Evolutionary conservation across 2,797 vertebrate species (phyloP), one percentile per base, ranked within the genome.

Genomic region (Rallus crepitans): DNA sequence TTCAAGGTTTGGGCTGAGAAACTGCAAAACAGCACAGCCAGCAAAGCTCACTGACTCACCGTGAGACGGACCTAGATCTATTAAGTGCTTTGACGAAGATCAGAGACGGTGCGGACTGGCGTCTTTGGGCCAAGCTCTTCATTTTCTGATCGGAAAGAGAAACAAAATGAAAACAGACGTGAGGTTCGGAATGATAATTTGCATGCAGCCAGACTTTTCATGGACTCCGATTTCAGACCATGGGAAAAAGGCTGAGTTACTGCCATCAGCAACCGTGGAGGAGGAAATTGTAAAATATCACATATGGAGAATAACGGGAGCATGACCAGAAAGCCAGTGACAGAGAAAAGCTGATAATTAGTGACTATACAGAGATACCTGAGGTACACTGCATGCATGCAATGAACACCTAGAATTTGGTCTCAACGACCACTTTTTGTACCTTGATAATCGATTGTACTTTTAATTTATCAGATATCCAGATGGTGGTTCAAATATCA

Each of bases 61-160:
- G 99, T 96, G 98, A 99, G 24, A 98, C 98, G 2, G 99, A 98
- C 95, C 98, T 98, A 16, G 99, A 98, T 86, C 99, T 98, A 94
- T 98, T 99, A 84, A 99, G 98, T 37, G 99, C 99, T 98, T 99
- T 99, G 97, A 99, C 99, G 97, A 99, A 98, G 97, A 99, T 98
- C 94, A 99, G 97, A 20, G 99, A 99, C 3, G 99, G 99, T 82
- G 99, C 99, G 7, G 99, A 99, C 97, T 99, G 99, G n/a, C 99
- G 98, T 94, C 99, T 99, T 93, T 99, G 99, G 72, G 99, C 98
- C 97, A 99, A 96, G 56, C 98, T 99, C 98, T 99, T 99, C 99
- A 99, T 99, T 98, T 99, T 99, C 99, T 99, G 89, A 82, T 96
- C 75, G 91, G 73, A 84, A 90, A 76, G 70, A 96, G 77, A 92